Base-by-base conservation (phyloP, 2,888 invertebrate species). In the Camponotus fellah region DNA sequence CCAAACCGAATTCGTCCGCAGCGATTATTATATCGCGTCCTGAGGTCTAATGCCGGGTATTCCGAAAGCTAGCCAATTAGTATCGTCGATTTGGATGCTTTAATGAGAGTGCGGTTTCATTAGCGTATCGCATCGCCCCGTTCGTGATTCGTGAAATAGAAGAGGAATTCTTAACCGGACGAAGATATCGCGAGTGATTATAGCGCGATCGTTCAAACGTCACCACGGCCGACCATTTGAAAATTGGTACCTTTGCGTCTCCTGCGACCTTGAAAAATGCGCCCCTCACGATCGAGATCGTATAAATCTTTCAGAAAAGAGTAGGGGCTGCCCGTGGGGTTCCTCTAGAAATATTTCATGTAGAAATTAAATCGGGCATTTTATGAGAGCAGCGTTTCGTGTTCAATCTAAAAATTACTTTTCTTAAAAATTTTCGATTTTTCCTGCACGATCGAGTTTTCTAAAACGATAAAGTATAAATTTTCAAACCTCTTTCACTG, bases 1-100 rank as follows among this genome's bases (percentile, higher is more conserved):
- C 92, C 91, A 86, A 87, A 68, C 87, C 87, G 90, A 90, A 89
- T 92, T 91, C 87, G 90, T 92, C 91, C 87, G 87, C 86, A 87
- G 90, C 91, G 92, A 93, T 93, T 93, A 93, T 93, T 93, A 91
- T 92, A 93, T 92, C 91, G 92, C 89, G 88, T 85, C 85, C 86
- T 90, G 88, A 90, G 91, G 89, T 89, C 92, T 92, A 93, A 93
- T 93, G 91, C 91, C 87, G 88, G 93, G 88, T 93, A 90, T 92
- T 91, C 90, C 89, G 87, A 90, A 93, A 92, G 88, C 91, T 86
- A 84, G 87, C 91, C 91, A 91, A 91, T 91, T 91, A 92, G 91
- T 88, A 91, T 91, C 89, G 89, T 90, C 89, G 88, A 91, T 90
- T 92, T 90, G 87, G 90, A 87, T 88, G 89, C 86, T 89, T 89